A percentile compares a stretch with the other conserved stretches of the same genome.
Conservation (phyloP, 2,888 invertebrate genomes). For the Eupithecia dodoneata region DNA sequence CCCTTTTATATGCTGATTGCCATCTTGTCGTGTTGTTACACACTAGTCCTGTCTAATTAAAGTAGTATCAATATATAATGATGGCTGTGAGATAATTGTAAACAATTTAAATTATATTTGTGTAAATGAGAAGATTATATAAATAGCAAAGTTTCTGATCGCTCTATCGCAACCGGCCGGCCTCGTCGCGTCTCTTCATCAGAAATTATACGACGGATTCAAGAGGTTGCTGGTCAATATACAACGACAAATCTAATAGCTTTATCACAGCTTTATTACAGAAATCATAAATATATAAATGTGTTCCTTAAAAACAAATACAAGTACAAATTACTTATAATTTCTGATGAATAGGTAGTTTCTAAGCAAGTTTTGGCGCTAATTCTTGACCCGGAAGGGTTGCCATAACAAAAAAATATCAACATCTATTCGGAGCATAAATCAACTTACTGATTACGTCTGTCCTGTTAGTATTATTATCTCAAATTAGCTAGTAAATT, state of each 20-base stretch:
- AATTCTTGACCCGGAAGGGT: slow-evolving; percentile 64
- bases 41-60: slow-evolving; percentile 81
- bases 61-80: slow-evolving; percentile 84
- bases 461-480: slow-evolving; percentile 34
- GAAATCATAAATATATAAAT: not conserved
- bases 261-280: slow-evolving; percentile 9
- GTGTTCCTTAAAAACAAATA: not conserved
- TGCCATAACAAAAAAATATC: slow-evolving; percentile 56
- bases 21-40: slow-evolving; percentile 79
- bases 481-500: slow-evolving; percentile 27
- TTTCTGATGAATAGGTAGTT: slow-evolving; percentile 37
- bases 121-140: slow-evolving; percentile 73
- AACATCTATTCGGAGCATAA: slow-evolving; percentile 30
- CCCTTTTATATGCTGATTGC: slow-evolving; percentile 80
- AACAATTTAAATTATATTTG: slow-evolving; percentile 83
- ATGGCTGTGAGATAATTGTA: slow-evolving; percentile 84
- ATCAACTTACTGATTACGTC: slow-evolving; percentile 25
- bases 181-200: slow-evolving; percentile 48
- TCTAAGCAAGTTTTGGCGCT: slow-evolving; percentile 55
- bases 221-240: slow-evolving; percentile 10
- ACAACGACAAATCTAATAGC: slow-evolving; percentile 25
- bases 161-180: slow-evolving; percentile 64
- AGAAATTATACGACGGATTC: slow-evolving; percentile 37
- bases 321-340: slow-evolving; percentile 27
- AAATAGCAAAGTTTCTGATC: slow-evolving; percentile 66